phyloP scores from a whole-genome alignment of 2,113 vertebrate species.

The Sphaerodactylus townsendi region DNA sequence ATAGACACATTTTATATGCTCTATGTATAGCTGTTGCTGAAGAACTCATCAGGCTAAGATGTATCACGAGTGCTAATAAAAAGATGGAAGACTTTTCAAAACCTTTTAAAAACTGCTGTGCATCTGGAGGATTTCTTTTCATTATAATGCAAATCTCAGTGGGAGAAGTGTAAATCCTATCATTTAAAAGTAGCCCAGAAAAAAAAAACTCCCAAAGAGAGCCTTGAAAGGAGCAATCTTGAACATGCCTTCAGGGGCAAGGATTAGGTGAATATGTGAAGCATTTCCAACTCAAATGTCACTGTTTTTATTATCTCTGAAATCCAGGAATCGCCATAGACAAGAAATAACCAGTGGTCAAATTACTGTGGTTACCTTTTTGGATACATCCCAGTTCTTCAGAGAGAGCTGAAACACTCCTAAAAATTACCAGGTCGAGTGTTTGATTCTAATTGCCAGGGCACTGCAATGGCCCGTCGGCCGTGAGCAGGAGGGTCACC shows the following conservation, averaged over 20 bases:
- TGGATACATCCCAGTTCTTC: not conserved
- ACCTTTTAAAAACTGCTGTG: not conserved
- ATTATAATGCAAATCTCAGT: not conserved
- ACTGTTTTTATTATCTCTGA: not conserved
- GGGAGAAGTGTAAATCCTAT: not conserved
- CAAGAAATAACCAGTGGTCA: not conserved
- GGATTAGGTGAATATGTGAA: not conserved
- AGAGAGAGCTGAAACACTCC: conserved; percentile 12
- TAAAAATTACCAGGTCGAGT: not conserved
- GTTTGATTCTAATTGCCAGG: not conserved
- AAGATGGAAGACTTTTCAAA: not conserved
- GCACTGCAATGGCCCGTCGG: not conserved
- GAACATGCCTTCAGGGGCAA: not conserved
- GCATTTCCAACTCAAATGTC: not conserved
- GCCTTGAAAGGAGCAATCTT: not conserved
- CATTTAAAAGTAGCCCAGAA: not conserved
- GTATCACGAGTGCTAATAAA: not conserved
- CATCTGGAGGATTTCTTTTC: not conserved
- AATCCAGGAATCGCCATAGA: not conserved
- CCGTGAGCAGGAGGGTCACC: not conserved
- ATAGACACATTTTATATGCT: not conserved
- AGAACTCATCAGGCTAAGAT: not conserved
- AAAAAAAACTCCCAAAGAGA: not conserved
- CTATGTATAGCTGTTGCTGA: not conserved
- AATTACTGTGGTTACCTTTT: not conserved